These are phyloP conservation scores for Belgica antarctica DNA, from an alignment of 2,888 invertebrate species.

Conservation along the genomic window DNA sequence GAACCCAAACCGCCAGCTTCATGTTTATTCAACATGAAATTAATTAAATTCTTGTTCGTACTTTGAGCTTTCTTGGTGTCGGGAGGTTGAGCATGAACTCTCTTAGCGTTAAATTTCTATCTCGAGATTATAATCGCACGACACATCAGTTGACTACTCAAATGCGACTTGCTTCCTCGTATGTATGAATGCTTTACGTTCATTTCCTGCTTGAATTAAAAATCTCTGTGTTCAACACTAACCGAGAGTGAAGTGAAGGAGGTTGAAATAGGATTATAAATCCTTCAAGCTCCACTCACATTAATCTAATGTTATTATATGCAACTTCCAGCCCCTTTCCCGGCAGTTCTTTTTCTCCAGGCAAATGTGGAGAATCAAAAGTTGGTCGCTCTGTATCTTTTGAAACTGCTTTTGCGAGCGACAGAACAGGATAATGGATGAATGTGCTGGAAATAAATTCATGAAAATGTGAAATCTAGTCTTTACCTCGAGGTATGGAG, in stretches of 20 bases:
- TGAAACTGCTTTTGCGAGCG: slow-evolving; percentile 1
- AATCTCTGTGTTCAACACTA: slow-evolving; percentile 8
- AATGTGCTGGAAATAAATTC: slow-evolving; percentile 33
- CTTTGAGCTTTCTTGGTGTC: not conserved
- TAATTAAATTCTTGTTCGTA: slow-evolving; percentile 22
- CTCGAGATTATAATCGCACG: slow-evolving; percentile 13
- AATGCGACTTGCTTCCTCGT: slow-evolving; percentile 23
- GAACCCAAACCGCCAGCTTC: not conserved
- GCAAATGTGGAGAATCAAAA: slow-evolving; percentile 8
- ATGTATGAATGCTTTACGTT: too few relatives aligned
- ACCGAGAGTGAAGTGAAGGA: not conserved
- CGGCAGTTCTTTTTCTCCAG: not conserved
- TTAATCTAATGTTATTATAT: slow-evolving; percentile 36
- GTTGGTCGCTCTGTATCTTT: not conserved
- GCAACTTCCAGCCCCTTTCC: not conserved
- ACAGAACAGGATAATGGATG: slow-evolving; percentile 18
- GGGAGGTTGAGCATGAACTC: not conserved
- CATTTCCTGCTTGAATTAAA: not conserved
- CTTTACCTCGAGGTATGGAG: not conserved
- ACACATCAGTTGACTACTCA: slow-evolving; percentile 2
- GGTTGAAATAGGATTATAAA: slow-evolving; percentile 40
- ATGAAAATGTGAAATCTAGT: not conserved
- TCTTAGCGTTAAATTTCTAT: slow-evolving; percentile 8
- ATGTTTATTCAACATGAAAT: slow-evolving; percentile 13
- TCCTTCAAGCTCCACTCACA: slow-evolving; percentile 31